Evolutionary conservation across 2,797 vertebrate genomes (phyloP).

Genomic region (Rhinichthys osculus): DNA sequence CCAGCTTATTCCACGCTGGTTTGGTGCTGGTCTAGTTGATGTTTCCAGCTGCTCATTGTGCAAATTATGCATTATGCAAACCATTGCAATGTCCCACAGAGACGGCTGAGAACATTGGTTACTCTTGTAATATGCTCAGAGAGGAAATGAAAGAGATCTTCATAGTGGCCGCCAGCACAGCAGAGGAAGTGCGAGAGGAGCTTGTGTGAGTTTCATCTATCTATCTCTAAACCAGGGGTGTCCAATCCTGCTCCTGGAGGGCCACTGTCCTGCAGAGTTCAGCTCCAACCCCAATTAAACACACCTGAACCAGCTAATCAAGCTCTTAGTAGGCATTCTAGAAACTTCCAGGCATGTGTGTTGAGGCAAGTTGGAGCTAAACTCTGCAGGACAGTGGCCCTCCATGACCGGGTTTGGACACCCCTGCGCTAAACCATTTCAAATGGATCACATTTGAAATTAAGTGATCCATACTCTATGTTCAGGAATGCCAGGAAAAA

Average conservation of each 20-base stretch:
- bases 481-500: slow-evolving; percentile 82
- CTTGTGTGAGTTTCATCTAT: slow-evolving; percentile 79
- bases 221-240: not conserved
- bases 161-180: slow-evolving; percentile 78
- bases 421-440: not conserved
- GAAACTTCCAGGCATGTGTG: not conserved
- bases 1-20: not conserved
- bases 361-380: not conserved
- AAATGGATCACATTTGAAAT: not conserved
- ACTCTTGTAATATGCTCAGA: slow-evolving; percentile 91
- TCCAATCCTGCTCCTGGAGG: not conserved
- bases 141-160: slow-evolving; percentile 91
- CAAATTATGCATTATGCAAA: not conserved
- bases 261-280: not conserved
- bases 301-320: not conserved
- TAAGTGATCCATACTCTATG: not conserved
- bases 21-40: not conserved
- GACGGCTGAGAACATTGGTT: slow-evolving; percentile 93
- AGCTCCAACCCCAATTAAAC: not conserved
- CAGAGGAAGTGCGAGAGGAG: slow-evolving; percentile 80
- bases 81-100: slow-evolving; percentile 73
- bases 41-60: not conserved
- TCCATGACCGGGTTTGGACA: not conserved
- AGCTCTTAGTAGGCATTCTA: not conserved
- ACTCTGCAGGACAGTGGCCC: not conserved